Evolutionary conservation across 1,140 invertebrate species (phyloP).

Genomic region (Archegozetes longisetosus): DNA sequence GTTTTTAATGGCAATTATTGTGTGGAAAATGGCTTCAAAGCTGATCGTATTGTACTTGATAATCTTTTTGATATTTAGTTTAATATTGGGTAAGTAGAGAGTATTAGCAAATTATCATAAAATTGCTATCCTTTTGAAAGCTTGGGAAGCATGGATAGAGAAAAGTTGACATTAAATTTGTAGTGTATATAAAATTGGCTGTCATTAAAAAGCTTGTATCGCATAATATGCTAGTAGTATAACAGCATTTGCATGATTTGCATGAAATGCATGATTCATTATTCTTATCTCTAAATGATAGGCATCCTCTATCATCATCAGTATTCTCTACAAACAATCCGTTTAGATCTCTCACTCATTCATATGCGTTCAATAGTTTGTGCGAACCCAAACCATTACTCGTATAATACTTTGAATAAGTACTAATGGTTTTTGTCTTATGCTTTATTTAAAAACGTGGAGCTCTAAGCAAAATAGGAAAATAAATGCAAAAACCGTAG

Average conservation of each 20-base stretch:
- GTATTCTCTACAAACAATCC: background rate
- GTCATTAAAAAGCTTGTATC: background rate
- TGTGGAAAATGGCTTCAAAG: background rate
- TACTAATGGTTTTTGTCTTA: background rate
- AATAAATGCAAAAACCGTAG: background rate
- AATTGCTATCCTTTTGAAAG: background rate
- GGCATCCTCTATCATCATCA: background rate
- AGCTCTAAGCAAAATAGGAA: too few species aligned
- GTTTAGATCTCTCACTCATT: background rate
- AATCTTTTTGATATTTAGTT: background rate
- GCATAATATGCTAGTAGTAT: background rate
- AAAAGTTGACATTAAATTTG: background rate
- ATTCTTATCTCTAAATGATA: background rate
- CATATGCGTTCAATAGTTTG: background rate
- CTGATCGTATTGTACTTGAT: background rate
- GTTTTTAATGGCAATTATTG: background rate
- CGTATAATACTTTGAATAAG: background rate
- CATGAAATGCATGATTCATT: background rate
- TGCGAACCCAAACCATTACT: background rate
- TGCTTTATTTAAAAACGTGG: background rate
- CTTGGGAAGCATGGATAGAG: background rate
- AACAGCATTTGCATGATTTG: background rate
- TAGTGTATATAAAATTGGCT: background rate
- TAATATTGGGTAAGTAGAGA: background rate
- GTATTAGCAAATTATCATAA: too few species aligned